Base-by-base conservation (phyloP, 2,888 invertebrate genomes). In the Tetrapedia diversipes region DNA sequence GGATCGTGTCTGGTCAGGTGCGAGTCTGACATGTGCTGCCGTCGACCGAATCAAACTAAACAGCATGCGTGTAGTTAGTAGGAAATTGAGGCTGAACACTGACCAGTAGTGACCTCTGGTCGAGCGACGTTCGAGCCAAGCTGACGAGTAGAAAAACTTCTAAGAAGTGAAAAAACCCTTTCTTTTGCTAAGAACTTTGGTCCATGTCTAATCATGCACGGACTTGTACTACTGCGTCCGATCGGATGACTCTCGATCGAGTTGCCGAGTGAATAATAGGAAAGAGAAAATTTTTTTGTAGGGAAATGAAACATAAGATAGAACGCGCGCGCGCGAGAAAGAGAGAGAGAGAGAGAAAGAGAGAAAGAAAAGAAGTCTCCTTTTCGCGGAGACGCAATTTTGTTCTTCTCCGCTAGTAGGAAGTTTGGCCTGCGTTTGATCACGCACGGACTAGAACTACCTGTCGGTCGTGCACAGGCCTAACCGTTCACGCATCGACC, bases 401-500 rank as follows among this genome's bases (percentile, higher is more conserved):
- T n/a, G 32, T 54, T n/a, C n/a, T n/a, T n/a, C n/a, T n/a, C n/a
- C n/a, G n/a, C 45, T 27, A 27, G 7, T 37, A 56, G 29, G n/a
- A 29, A 67, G 53, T 45, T 69, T 72, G 43, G 32, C 59, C 65
- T 37, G 54, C 54, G 76, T 45, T 59, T 49, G 76, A 76, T 59
- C 63, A 41, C 27, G 56, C 68, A 65, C 63, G 47, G 69, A 29
- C 68, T 39, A 27, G 10, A n/a, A 76, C 63, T 59, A 76, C 69
- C n/a, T 76, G 77, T 60, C 59, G 49, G 43, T 59, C 64, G 75
- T 74, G 66, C 77, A 60, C 69, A 59, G 77, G 69, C 69, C 69
- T 63, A 76, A 66, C 66, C n/a, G 76, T 76, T 67, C 76, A 45
- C 75, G 76, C 76, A 76, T 67, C 76, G 76, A 76, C 56, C 76